Evolutionary conservation across 2,888 invertebrate genomes (phyloP).

Genomic region (Scaptomyza tumidula): DNA sequence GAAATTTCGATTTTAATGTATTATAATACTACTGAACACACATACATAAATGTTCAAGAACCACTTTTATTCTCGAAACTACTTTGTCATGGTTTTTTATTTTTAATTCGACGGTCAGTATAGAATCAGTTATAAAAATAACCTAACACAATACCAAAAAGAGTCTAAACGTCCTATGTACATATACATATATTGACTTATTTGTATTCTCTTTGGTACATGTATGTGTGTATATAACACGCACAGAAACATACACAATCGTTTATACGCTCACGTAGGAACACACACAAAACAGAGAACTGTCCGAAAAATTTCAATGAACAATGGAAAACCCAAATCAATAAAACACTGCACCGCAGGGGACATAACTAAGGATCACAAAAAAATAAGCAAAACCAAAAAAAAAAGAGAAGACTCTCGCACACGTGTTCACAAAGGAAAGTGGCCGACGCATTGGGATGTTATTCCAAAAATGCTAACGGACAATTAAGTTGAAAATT

Average conservation of each 20-base stretch:
- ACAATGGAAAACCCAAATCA: conserved; percentile 69
- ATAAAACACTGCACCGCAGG: conserved; percentile 72
- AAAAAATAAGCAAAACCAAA: conserved; percentile 1
- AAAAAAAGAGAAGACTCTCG: conserved; percentile 48
- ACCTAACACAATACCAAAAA: background rate
- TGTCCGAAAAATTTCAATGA: conserved; percentile 32
- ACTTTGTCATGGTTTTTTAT: background rate
- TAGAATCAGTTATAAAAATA: conserved; percentile 9
- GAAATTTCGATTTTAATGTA: background rate
- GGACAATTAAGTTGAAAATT: conserved; percentile 56
- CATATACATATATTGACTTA: background rate
- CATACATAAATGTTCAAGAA: background rate
- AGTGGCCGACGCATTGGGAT: conserved; percentile 54
- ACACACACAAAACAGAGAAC: conserved; percentile 16
- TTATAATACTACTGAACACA: conserved; percentile 1
- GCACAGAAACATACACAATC: background rate
- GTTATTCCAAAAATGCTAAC: conserved; percentile 45
- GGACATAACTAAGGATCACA: conserved; percentile 60
- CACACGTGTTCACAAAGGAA: conserved; percentile 78
- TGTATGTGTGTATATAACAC: background rate
- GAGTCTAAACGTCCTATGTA: conserved; percentile 2
- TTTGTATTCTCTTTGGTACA: conserved; percentile 5
- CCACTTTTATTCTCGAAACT: background rate
- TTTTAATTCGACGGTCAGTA: conserved; percentile 13
- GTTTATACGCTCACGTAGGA: conserved; percentile 25